These are phyloP conservation scores for Oryzias dopingdopingensis DNA, from an alignment of 2,797 vertebrate species.

Conservation along the genomic window DNA sequence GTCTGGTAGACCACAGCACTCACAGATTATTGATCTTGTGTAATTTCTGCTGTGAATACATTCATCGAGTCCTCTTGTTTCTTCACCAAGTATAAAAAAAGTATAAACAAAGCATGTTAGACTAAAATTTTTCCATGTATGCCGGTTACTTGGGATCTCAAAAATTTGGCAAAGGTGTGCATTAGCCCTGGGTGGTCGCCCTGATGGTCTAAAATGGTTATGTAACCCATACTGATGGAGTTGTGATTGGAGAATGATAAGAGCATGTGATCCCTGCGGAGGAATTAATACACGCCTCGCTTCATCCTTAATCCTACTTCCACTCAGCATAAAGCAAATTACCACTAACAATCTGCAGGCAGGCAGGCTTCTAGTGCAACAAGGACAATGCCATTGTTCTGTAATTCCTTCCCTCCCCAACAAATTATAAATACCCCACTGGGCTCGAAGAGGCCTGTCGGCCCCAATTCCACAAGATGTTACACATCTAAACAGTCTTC, in stretches of 20 bases:
- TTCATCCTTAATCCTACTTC: constrained; percentile 61
- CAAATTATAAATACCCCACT: constrained; percentile 77
- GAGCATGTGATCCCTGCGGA: constrained; percentile 66
- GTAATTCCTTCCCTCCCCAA: constrained; percentile 54
- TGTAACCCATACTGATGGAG: constrained; percentile 57
- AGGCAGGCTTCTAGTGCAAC: constrained; percentile 36
- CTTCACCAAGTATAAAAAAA: not conserved
- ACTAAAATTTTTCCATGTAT: constrained; percentile 10
- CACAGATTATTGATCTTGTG: constrained; percentile 53
- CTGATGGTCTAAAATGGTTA: constrained; percentile 48
- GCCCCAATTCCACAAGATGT: constrained; percentile 61
- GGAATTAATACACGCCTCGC: constrained; percentile 58
- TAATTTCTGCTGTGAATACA: constrained; percentile 29
- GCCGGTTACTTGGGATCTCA: constrained; percentile 44
- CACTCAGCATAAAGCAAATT: constrained; percentile 71
- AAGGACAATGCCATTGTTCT: constrained; percentile 72
- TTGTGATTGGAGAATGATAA: constrained; percentile 68
- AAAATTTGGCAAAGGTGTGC: constrained; percentile 33
- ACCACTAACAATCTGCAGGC: constrained; percentile 65
- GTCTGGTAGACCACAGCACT: constrained; percentile 32
- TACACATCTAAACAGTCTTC: constrained; percentile 61
- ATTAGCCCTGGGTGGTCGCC: constrained; percentile 54
- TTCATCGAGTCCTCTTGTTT: constrained; percentile 47
- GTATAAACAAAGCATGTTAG: not conserved
- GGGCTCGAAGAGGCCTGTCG: constrained; percentile 69